A percentile compares a stretch with the other conserved stretches of the same genome.
Evolutionary conservation across 2,113 vertebrate species (phyloP).

Genomic region (Haplochromis burtoni): DNA sequence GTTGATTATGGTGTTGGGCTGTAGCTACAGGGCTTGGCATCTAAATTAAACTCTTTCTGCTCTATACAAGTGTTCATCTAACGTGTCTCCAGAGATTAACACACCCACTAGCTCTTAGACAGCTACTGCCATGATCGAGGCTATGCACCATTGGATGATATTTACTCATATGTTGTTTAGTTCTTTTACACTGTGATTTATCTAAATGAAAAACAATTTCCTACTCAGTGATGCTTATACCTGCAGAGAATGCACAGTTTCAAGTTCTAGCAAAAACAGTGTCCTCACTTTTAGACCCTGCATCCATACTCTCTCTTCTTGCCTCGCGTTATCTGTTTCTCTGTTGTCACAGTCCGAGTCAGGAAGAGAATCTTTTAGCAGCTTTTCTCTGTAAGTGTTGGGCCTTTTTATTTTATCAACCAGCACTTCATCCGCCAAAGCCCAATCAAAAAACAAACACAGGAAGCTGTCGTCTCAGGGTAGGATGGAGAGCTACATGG

Average conservation of each 20-base stretch:
- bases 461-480: conserved; percentile 59
- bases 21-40: conserved; percentile 60
- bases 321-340: background rate
- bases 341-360: background rate
- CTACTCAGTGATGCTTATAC: background rate
- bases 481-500: conserved; percentile 19
- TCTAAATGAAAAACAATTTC: background rate
- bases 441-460: conserved; percentile 68
- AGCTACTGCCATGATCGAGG: background rate
- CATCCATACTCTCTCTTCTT: background rate
- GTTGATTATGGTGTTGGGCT: conserved; percentile 63
- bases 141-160: background rate
- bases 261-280: background rate
- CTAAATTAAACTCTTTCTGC: conserved; percentile 61
- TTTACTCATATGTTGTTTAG: background rate
- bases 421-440: background rate
- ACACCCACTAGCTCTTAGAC: conserved; percentile 34
- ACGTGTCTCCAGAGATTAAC: conserved; percentile 41
- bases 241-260: background rate
- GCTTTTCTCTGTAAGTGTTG: background rate
- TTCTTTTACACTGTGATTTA: background rate
- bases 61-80: conserved; percentile 27
- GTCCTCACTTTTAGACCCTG: background rate
- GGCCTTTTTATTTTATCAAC: conserved; percentile 40
- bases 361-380: background rate